phyloP scores from a whole-genome alignment of 2,797 vertebrate genomes.

The Sarcoramphus papa region DNA sequence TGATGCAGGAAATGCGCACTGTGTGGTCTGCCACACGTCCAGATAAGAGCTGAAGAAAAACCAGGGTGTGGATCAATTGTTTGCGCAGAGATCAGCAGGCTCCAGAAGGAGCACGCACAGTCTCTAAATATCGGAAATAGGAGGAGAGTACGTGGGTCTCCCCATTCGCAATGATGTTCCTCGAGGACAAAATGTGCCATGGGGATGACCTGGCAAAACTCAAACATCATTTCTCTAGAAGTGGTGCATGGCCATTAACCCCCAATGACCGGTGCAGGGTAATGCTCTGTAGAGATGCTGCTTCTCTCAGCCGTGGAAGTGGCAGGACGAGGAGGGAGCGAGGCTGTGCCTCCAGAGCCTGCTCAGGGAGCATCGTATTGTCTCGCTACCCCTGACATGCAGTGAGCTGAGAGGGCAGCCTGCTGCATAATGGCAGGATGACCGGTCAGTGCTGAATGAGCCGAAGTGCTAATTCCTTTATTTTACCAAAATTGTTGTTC shows the following conservation, averaged over 20 bases:
- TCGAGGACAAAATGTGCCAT: neutral
- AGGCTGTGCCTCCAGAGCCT: neutral
- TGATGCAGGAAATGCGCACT: neutral
- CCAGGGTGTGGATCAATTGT: neutral
- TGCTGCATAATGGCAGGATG: neutral
- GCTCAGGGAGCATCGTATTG: rapidly evolving
- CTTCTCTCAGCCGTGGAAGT: neutral
- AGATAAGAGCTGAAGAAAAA: neutral
- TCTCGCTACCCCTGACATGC: rapidly evolving
- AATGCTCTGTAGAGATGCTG: neutral
- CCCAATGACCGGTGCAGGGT: too few relatives aligned
- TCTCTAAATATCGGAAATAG: neutral
- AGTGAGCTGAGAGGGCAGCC: neutral
- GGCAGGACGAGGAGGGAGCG: neutral
- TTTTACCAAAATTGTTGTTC: neutral
- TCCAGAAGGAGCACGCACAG: rapidly evolving
- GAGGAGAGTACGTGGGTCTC: neutral
- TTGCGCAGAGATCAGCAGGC: neutral
- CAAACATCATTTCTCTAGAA: neutral
- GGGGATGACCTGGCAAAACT: neutral
- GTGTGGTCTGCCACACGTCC: neutral
- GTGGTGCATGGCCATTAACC: neutral
- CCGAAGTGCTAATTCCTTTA: neutral
- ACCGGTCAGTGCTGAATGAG: rapidly evolving
- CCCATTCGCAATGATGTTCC: neutral